These are phyloP conservation scores for Azorinus chamasolen DNA, from an alignment of 2,888 invertebrate genomes.

Conservation along the genomic window DNA sequence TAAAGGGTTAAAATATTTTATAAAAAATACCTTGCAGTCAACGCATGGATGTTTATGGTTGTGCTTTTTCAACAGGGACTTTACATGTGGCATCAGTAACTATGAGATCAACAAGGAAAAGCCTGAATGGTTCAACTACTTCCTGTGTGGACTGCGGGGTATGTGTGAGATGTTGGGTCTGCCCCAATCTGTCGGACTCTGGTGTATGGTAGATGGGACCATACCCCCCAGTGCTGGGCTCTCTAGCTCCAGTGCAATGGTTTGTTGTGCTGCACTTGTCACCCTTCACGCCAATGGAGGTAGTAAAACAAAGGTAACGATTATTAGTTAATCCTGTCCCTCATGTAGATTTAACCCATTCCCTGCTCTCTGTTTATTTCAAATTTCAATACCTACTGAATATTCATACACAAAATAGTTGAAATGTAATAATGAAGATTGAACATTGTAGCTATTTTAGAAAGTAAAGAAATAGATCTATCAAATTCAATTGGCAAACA, in stretches of 20 bases:
- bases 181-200: constrained; percentile 88
- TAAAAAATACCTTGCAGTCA: no score
- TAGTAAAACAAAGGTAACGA: constrained; percentile 79
- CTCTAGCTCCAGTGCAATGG: constrained; percentile 98
- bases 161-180: constrained; percentile 89
- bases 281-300: constrained; percentile 89
- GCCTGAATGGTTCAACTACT: constrained; percentile 96
- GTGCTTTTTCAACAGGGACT: constrained; percentile 70
- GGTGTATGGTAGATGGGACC: constrained; percentile 93
- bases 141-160: constrained; percentile 96
- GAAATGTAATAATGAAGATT: no score
- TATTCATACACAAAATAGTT: no score
- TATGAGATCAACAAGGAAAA: constrained; percentile 78
- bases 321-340: no score
- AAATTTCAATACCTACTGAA: no score
- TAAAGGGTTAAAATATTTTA: no score
- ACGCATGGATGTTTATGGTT: no score
- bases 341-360: no score
- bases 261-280: constrained; percentile 96
- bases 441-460: no score
- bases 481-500: no score
- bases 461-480: no score
- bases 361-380: no score
- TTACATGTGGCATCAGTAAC: constrained; percentile 68
- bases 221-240: constrained; percentile 97